Base-by-base conservation (phyloP, 1,140 invertebrate species). In the Propsilocerus akamusi region DNA sequence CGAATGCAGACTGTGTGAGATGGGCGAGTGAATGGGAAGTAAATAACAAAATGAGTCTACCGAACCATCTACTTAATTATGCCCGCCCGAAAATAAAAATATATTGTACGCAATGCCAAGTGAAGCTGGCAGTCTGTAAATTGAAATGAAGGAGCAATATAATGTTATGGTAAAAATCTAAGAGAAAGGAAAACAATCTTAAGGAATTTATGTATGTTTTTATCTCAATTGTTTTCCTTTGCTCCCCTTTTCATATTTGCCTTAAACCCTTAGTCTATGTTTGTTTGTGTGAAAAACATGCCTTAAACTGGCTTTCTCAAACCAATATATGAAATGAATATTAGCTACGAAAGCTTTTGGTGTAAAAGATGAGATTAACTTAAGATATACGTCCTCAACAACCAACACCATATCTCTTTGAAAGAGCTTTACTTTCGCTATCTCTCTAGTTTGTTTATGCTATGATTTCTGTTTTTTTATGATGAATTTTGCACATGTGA, bases 11-110 rank as follows among this genome's bases (percentile, higher is more conserved):
- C n/a, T n/a, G n/a, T n/a, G n/a, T n/a, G n/a, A n/a, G n/a, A n/a
- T n/a, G n/a, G n/a, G n/a, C n/a, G n/a, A n/a, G n/a, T n/a, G n/a
- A n/a, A n/a, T n/a, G n/a, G n/a, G n/a, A n/a, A n/a, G n/a, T n/a
- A n/a, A n/a, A n/a, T n/a, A n/a, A n/a, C n/a, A n/a, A n/a, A n/a
- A n/a, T n/a, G n/a, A n/a, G n/a, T n/a, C n/a, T n/a, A n/a, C n/a
- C n/a, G n/a, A n/a, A n/a, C n/a, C n/a, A n/a, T 41, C 10, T 41
- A 41, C 34, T 41, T 41, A 41, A 41, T 41, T 41, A 41, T 41
- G 22, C 8, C 34, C 34, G 17, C 34, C 28, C 28, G n/a, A 7
- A 30, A 12, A 12, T 7, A 3, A 12, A 12, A 30, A 30, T 10
- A 30, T 30, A n/a, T n/a, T n/a, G n/a, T n/a, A 41, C 22, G 14